phyloP scores from a whole-genome alignment of 1,140 invertebrate species.

The Ostrea denselamellosa region DNA sequence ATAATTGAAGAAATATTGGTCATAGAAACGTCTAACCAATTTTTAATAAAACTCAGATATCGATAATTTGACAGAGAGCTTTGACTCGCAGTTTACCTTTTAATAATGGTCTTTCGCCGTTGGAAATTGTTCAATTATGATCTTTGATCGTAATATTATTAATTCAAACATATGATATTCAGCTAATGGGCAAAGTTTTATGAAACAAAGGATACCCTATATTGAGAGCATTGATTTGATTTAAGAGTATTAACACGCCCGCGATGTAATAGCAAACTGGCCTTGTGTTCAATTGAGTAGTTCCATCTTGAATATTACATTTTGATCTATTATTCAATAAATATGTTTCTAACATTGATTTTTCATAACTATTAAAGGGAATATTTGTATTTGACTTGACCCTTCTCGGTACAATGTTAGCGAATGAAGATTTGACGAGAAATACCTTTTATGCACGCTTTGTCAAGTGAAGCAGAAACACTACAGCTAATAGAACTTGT shows the following conservation, averaged over 20 bases:
- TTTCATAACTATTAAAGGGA: neutral
- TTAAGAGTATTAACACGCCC: neutral
- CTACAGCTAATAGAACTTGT: neutral
- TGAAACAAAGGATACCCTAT: neutral
- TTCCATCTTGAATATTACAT: neutral
- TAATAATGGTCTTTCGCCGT: neutral
- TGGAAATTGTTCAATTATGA: neutral
- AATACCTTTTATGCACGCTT: too few species aligned
- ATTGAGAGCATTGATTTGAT: conserved; percentile 12
- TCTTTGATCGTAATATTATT: conserved; percentile 5
- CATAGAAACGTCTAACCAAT: too few species aligned
- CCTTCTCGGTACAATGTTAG: neutral
- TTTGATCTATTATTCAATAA: neutral
- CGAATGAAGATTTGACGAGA: too few species aligned
- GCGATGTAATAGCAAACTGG: neutral
- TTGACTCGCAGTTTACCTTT: neutral
- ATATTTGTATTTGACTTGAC: conserved; percentile 9
- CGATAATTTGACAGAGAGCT: neutral
- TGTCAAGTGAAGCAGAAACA: too few species aligned
- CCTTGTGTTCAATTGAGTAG: neutral
- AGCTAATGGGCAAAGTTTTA: conserved; percentile 14
- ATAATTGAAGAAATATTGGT: too few species aligned
- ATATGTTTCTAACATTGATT: conserved; percentile 24
- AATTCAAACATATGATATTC: neutral
- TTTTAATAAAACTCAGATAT: neutral